Evolutionary conservation across 2,113 vertebrate genomes (phyloP).

Genomic region (Dermatemys mawii): DNA sequence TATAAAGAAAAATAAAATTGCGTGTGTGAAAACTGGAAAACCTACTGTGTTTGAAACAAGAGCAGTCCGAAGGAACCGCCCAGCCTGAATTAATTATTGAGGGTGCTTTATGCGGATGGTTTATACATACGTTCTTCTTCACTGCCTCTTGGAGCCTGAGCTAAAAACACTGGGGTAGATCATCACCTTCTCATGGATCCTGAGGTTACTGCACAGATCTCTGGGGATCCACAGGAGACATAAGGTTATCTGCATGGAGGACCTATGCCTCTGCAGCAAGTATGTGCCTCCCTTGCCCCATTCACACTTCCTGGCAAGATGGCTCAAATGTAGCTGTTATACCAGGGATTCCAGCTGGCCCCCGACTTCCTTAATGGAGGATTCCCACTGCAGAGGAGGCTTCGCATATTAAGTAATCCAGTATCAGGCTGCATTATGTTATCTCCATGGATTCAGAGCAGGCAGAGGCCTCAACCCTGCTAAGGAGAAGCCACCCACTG

Average conservation of each 20-base stretch:
- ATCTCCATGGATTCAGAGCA: neutral
- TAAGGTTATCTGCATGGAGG: neutral
- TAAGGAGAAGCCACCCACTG: neutral
- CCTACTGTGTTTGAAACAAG: neutral
- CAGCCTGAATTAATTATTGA: neutral
- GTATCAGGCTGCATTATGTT: neutral
- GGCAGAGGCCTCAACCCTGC: neutral
- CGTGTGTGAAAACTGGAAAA: neutral
- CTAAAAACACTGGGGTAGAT: neutral
- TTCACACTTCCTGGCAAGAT: neutral
- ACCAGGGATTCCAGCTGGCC: neutral
- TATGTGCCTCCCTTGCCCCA: neutral
- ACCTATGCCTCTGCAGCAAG: neutral
- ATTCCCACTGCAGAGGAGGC: neutral
- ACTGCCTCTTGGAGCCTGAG: neutral
- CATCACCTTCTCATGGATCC: neutral
- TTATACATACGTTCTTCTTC: neutral
- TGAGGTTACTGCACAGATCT: neutral
- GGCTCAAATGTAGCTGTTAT: neutral
- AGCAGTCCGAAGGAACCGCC: neutral
- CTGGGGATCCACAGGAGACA: neutral
- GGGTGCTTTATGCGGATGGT: neutral
- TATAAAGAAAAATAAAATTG: no score
- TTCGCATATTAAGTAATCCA: neutral
- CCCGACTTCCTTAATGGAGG: neutral